Conservation (phyloP, 2,797 vertebrate genomes). For the Ammospiza maritima region DNA sequence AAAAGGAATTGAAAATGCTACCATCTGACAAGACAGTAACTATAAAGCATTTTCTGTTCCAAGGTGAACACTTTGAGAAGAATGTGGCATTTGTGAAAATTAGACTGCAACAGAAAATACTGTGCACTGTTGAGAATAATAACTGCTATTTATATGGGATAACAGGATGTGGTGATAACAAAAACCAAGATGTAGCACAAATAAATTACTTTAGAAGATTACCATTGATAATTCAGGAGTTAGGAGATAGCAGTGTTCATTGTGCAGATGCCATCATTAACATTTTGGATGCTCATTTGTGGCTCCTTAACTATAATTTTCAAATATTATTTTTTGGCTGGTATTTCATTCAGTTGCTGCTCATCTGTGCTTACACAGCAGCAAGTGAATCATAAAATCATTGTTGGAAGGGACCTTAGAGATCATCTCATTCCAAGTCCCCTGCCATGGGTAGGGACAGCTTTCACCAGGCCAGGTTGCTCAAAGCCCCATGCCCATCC, state of each 20-base stretch:
- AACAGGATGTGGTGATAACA: background rate
- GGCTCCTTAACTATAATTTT: background rate
- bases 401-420: background rate
- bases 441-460: background rate
- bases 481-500: background rate
- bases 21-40: background rate
- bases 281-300: background rate
- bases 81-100: background rate
- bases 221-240: background rate
- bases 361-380: background rate
- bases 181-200: background rate
- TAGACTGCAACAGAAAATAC: background rate
- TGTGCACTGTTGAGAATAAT: background rate
- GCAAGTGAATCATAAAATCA: background rate
- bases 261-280: background rate
- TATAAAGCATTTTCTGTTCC: background rate
- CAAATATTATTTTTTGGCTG: background rate
- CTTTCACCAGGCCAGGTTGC: background rate
- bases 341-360: background rate
- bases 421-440: background rate
- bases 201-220: background rate
- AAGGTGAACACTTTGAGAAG: background rate
- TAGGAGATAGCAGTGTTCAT: background rate
- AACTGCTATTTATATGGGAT: background rate
- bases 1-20: background rate